A percentile compares a stretch with the other conserved stretches of the same genome.
Evolutionary conservation across 2,797 vertebrate genomes (phyloP).

Genomic region (Anolis apletophallus): DNA sequence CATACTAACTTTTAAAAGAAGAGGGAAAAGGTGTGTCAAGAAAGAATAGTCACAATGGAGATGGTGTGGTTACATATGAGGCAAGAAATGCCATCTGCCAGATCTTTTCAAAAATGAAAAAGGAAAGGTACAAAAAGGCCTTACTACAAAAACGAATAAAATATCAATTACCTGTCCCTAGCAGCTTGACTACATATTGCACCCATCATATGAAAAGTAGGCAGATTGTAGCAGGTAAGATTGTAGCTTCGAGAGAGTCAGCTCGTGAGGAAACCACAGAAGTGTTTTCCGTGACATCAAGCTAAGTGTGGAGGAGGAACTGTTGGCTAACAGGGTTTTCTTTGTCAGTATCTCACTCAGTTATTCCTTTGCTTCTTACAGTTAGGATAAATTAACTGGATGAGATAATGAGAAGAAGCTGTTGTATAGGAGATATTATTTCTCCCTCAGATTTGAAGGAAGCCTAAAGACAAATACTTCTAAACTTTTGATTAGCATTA

Average conservation of each 20-base stretch:
- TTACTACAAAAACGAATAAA: not conserved
- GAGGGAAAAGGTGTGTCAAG: not conserved
- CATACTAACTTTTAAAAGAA: not conserved
- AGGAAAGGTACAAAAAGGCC: not conserved
- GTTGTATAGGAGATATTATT: not conserved
- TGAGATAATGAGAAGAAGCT: not conserved
- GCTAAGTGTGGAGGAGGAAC: not conserved
- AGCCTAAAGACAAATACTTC: not conserved
- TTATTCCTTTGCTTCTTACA: not conserved
- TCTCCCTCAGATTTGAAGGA: not conserved
- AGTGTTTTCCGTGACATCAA: not conserved
- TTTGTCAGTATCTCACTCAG: not conserved
- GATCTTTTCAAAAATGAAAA: not conserved
- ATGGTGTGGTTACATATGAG: not conserved
- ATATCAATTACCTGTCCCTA: not conserved
- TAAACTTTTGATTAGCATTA: not conserved
- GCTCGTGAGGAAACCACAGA: not conserved
- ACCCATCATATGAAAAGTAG: not conserved
- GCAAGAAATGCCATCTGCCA: not conserved
- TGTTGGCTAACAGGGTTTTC: not conserved
- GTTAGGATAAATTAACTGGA: not conserved
- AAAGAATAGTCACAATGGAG: not conserved
- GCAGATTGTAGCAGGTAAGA: not conserved
- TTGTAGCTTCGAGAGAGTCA: not conserved
- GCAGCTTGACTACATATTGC: not conserved